These are phyloP conservation scores for Nineta flava DNA, from an alignment of 2,888 invertebrate species.

Conservation along the genomic window DNA sequence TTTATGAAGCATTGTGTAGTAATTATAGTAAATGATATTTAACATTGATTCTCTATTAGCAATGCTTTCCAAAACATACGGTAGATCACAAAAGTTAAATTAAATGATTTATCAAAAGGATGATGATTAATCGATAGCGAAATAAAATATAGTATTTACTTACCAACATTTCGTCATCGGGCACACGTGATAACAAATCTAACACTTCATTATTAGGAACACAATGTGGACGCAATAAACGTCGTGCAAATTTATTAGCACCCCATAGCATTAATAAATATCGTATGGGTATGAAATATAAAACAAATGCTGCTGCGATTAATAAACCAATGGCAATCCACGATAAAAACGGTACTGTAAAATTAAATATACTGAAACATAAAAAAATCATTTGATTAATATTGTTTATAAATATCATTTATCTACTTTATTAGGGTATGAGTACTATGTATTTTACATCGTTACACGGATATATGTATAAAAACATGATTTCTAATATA, in stretches of 20 bases:
- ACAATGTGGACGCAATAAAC: constrained; percentile 80
- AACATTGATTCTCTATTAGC: no score
- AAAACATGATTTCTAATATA: no score
- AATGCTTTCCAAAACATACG: no score
- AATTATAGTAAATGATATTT: no score
- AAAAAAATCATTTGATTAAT: constrained; percentile 11
- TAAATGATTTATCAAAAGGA: no score
- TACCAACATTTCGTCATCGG: constrained; percentile 85
- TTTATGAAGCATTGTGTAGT: no score
- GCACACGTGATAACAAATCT: constrained; percentile 86
- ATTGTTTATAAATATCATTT: no score
- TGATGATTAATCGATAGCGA: no score
- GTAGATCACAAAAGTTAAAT: no score
- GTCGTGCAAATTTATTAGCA: constrained; percentile 83
- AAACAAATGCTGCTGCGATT: constrained; percentile 52
- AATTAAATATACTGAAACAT: constrained; percentile 77
- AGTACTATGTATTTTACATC: not conserved
- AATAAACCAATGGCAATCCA: constrained; percentile 76
- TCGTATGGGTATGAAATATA: constrained; percentile 80
- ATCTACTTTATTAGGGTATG: not conserved
- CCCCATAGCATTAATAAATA: constrained; percentile 89
- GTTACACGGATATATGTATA: no score
- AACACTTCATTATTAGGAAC: constrained; percentile 95
- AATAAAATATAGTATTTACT: no score
- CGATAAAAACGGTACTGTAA: constrained; percentile 91